Base-by-base conservation (phyloP, 1,140 invertebrate genomes). In the Semibalanus balanoides region DNA sequence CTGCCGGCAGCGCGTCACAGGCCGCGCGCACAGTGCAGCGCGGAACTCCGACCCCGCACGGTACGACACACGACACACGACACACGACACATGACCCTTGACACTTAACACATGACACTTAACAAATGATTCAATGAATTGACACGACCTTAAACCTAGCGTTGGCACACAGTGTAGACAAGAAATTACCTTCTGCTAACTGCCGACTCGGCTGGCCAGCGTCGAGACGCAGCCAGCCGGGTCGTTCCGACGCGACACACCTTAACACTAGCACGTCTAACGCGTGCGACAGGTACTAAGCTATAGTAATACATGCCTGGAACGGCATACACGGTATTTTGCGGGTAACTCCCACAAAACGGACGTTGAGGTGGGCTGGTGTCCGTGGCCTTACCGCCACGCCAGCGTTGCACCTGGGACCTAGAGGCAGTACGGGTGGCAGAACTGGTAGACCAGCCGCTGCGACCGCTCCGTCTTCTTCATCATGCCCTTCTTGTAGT, bases 401-500 rank as follows among this genome's bases (percentile, higher is more conserved):
- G 22, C 51, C 51, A 64, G 51, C 51, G 22, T 64, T 64, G 51
- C 51, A 64, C 51, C 51, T 64, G 51, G 51, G 51, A 64, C 51
- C 78, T 90, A 95, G 79, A 94, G 88, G 81, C 89, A 90, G 84
- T 97, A 98, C 11, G 94, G 94, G 84, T 95, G 92, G 84, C 96
- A 98, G 84, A 99, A 99, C 85, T 99, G 97, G 85, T 99, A 99
- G 74, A 99, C 97, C 77, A 99, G 88, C 82, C 97, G 89, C 85
- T 99, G 97, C 77, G 95, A 97, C 69, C 97, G 88, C 82, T 97
- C 95, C 3, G 97, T 99, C 84, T 99, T 99, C 87, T 97, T 97
- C 94, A 99, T 99, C 84, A 99, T 99, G 72, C 96, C 96, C 84
- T 99, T 99, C 85, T 99, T 98, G 88, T 99, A 99, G 86, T 99